Evolutionary conservation across 2,888 invertebrate genomes (phyloP), one percentile per base, ranked within the genome.

Genomic region (Heliconius sara): DNA sequence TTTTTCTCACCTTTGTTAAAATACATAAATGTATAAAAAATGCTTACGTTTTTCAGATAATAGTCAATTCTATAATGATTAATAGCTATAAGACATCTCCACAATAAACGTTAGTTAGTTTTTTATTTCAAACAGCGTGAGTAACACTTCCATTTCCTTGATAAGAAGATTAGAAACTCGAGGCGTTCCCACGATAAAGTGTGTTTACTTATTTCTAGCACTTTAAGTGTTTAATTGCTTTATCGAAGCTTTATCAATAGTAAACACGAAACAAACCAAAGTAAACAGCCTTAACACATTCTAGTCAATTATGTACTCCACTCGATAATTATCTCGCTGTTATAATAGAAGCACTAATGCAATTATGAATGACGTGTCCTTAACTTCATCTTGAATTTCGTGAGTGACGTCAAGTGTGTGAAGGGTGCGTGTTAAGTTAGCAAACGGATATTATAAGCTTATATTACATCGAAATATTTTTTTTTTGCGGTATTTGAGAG

Each of bases 241-340:
- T 76, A 52, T 79, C 73, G 30, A 47, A 65, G 65, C 43, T 65
- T 68, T 77, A 79, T 79, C 75, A 52, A 72, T 77, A 72, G 12
- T 79, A 57, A 76, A 68, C 52, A 52, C 25, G 73, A 78, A 19
- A 63, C 67, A 77, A 77, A 76, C 77, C 68, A 80, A 82, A 77
- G 75, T 81, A 67, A 80, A 81, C 57, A 79, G 73, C 75, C 80
- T 84, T 80, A 75, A 65, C 63, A 75, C 43, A 25, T 47, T 27
- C 16, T 67, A 39, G 43, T 80, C 77, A 84, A 86, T 76, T 72
- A 67, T 63, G 60, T 74, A 34, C 57, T 71, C 76, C 5, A 57
- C 25, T 71, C 76, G 88, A 87, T 89, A 88, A 89, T 88, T 86
- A 84, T 85, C 86, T 83, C 79, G 80, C 71, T 82, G 85, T 89